A percentile compares a stretch with the other conserved stretches of the same genome.
Conservation (phyloP, 2,888 invertebrate species). For the Phalera bucephala region DNA sequence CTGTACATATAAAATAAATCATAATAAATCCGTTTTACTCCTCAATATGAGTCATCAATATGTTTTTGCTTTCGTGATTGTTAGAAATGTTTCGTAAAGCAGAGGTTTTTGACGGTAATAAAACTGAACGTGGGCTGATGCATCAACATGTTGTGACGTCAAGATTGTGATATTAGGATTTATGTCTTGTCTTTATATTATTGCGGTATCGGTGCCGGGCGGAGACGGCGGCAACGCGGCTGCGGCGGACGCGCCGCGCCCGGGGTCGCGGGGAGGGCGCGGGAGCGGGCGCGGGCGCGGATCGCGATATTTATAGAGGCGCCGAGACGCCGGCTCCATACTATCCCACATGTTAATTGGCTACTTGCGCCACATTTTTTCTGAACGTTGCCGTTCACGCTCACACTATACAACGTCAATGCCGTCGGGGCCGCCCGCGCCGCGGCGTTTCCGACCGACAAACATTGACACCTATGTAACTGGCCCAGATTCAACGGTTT, state of each 20-base stretch:
- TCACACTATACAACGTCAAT: slow-evolving; percentile 66
- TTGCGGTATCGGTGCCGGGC: slow-evolving; percentile 50
- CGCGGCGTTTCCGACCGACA: slow-evolving; percentile 64
- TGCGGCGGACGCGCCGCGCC: slow-evolving; percentile 40
- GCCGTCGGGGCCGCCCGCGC: slow-evolving; percentile 60
- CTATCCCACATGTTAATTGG: slow-evolving; percentile 76
- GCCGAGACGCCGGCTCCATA: slow-evolving; percentile 74
- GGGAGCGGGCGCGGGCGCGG: slow-evolving; percentile 23
- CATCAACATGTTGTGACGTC: slow-evolving; percentile 45
- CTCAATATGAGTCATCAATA: slow-evolving; percentile 16
- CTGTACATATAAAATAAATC: slow-evolving; percentile 10
- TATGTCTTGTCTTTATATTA: slow-evolving; percentile 49
- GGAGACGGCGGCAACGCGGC: slow-evolving; percentile 50
- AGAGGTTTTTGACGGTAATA: slow-evolving; percentile 31
- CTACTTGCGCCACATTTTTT: slow-evolving; percentile 76
- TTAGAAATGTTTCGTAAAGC: slow-evolving; percentile 25
- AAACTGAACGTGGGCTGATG: slow-evolving; percentile 44
- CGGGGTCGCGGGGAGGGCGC: slow-evolving; percentile 39
- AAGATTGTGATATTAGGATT: slow-evolving; percentile 51
- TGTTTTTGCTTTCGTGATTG: slow-evolving; percentile 25
- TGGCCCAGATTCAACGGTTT: slow-evolving; percentile 59
- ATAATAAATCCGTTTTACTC: slow-evolving; percentile 8
- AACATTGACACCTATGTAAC: slow-evolving; percentile 78
- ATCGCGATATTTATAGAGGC: slow-evolving; percentile 74
- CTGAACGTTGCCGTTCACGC: slow-evolving; percentile 67